phyloP scores from a whole-genome alignment of 2,113 vertebrate genomes.

The Pomatostomus ruficeps region DNA sequence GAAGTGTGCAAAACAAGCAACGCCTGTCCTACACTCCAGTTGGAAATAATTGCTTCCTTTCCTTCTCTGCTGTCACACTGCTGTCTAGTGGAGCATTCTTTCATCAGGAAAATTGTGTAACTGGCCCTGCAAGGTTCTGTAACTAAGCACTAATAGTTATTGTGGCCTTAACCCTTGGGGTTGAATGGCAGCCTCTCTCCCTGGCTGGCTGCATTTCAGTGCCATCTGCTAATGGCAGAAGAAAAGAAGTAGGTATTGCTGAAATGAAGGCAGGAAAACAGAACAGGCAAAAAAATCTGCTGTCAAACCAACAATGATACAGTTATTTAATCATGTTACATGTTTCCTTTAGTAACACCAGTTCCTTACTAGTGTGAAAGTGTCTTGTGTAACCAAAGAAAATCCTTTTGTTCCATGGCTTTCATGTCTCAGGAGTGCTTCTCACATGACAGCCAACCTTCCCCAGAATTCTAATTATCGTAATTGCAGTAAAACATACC shows the following conservation, averaged over 20 bases:
- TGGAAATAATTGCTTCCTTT: background rate
- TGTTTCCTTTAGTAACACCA: background rate
- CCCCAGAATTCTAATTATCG: background rate
- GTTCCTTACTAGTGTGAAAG: background rate
- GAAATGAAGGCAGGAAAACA: background rate
- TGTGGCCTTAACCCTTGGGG: background rate
- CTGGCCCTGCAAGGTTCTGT: background rate
- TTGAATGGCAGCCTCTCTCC: background rate
- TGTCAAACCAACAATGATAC: background rate
- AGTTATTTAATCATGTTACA: background rate
- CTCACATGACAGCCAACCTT: background rate
- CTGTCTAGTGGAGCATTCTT: background rate
- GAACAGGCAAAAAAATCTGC: background rate
- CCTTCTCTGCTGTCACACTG: background rate
- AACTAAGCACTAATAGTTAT: background rate
- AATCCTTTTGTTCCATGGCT: background rate
- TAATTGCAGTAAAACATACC: background rate
- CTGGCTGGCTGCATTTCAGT: background rate
- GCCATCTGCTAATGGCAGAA: background rate
- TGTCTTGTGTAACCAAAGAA: background rate
- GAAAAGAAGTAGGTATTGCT: background rate
- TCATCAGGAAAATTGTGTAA: background rate
- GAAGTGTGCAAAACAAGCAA: background rate
- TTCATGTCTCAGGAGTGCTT: background rate
- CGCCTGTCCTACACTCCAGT: background rate